Conservation (phyloP, 2,113 vertebrate genomes). For the Dolichallabes microphthalmus region DNA sequence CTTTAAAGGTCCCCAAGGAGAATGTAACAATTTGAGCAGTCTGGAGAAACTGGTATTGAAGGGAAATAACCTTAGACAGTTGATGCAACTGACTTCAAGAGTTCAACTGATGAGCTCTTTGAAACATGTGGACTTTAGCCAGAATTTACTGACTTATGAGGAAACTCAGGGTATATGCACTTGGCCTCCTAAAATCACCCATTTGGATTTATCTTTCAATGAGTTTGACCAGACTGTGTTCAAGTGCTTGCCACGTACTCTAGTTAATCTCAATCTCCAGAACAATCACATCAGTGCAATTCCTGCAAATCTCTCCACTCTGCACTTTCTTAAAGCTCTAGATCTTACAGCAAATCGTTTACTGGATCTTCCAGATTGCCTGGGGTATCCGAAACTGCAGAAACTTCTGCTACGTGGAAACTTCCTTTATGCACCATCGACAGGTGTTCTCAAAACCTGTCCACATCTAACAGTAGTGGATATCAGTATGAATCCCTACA, state of each 20-base stretch:
- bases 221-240: constrained; percentile 72
- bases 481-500: constrained; percentile 79
- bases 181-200: constrained; percentile 75
- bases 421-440: constrained; percentile 69
- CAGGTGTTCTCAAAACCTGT: constrained; percentile 71
- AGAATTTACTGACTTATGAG: constrained; percentile 73
- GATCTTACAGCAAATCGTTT: constrained; percentile 81
- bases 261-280: constrained; percentile 69
- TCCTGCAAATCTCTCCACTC: constrained; percentile 54
- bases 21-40: constrained; percentile 69
- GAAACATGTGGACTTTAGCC: constrained; percentile 76
- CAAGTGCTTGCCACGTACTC: constrained; percentile 75
- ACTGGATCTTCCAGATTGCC: constrained; percentile 76
- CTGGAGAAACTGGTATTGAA: constrained; percentile 71
- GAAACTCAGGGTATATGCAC: constrained; percentile 60
- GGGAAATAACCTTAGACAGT: constrained; percentile 78
- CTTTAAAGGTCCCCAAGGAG: constrained; percentile 61
- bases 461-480: constrained; percentile 66
- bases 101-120: constrained; percentile 75
- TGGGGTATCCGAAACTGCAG: constrained; percentile 64
- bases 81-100: constrained; percentile 71
- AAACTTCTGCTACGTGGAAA: constrained; percentile 72
- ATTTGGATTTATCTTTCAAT: constrained; percentile 81
- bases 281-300: constrained; percentile 78
- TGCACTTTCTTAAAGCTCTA: constrained; percentile 72